These are phyloP conservation scores for Gymnobelideus leadbeateri DNA, from an alignment of 2,113 vertebrate species.

Conservation along the genomic window DNA sequence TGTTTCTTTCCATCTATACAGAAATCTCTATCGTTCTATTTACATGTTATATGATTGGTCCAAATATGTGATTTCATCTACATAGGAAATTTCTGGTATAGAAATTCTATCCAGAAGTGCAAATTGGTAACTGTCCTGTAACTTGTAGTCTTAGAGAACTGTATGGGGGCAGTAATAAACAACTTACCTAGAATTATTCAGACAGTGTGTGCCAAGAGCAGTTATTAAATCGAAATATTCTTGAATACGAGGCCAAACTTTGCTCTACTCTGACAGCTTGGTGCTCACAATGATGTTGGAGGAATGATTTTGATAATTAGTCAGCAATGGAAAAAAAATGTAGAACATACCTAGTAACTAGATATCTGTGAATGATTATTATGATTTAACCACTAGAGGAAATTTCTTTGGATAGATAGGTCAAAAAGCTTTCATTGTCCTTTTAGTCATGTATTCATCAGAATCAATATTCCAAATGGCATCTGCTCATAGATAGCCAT, in stretches of 20 bases:
- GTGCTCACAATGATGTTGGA: constrained; percentile 66
- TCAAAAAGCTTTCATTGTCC: constrained; percentile 66
- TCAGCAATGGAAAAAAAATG: constrained; percentile 58
- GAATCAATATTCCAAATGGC: constrained; percentile 80
- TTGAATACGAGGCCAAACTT: background rate
- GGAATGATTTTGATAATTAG: constrained; percentile 76
- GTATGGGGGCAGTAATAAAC: background rate
- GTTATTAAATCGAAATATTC: background rate
- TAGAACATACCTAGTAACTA: constrained; percentile 37
- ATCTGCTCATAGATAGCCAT: constrained; percentile 66
- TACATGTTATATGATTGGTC: background rate
- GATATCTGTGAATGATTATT: constrained; percentile 26
- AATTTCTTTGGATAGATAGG: constrained; percentile 44
- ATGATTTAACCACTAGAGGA: constrained; percentile 69
- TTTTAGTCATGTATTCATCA: constrained; percentile 70
- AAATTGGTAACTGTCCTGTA: background rate
- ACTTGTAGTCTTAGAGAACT: background rate
- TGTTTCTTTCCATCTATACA: background rate
- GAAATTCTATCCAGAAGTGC: background rate
- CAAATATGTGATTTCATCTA: background rate
- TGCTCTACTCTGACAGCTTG: background rate
- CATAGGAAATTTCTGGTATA: background rate
- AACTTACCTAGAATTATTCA: background rate
- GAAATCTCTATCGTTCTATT: background rate
- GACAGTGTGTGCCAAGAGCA: background rate